Evolutionary conservation across 2,888 invertebrate species (phyloP).

Genomic region (Coleophora deauratella): DNA sequence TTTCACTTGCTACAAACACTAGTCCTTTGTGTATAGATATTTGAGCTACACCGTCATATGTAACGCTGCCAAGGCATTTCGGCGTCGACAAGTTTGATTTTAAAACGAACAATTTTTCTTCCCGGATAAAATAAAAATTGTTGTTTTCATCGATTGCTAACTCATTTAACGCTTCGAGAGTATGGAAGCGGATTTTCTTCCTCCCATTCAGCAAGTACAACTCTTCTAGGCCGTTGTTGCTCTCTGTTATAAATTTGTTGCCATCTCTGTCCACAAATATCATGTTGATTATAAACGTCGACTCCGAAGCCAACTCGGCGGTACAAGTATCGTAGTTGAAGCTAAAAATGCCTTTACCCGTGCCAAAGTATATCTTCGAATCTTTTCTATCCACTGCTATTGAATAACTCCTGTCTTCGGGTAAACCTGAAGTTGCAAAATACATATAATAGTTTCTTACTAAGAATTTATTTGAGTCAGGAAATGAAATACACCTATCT

Average conservation of each 20-base stretch:
- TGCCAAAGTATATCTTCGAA: conserved; percentile 49
- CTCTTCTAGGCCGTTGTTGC: conserved; percentile 45
- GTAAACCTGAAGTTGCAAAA: conserved; percentile 37
- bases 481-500: too few species aligned
- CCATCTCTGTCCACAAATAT: conserved; percentile 52
- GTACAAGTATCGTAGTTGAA: conserved; percentile 41
- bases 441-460: not conserved
- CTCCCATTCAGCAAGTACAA: conserved; percentile 42
- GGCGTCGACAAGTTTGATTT: conserved; percentile 34
- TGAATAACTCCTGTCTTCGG: conserved; percentile 47
- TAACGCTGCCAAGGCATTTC: conserved; percentile 35
- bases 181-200: conserved; percentile 40
- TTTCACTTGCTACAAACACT: conserved; percentile 46
- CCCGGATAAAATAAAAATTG: conserved; percentile 52
- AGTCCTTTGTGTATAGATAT: conserved; percentile 44
- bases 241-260: conserved; percentile 50
- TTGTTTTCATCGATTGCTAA: conserved; percentile 50
- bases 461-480: not conserved
- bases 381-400: conserved; percentile 48
- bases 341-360: conserved; percentile 44
- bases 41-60: conserved; percentile 47
- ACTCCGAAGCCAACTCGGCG: conserved; percentile 34
- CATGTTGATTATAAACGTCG: conserved; percentile 40
- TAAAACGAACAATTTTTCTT: conserved; percentile 41
- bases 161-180: conserved; percentile 43